Evolutionary conservation across 2,888 invertebrate species (phyloP).

Genomic region (Lepidocyrtinus sp.): DNA sequence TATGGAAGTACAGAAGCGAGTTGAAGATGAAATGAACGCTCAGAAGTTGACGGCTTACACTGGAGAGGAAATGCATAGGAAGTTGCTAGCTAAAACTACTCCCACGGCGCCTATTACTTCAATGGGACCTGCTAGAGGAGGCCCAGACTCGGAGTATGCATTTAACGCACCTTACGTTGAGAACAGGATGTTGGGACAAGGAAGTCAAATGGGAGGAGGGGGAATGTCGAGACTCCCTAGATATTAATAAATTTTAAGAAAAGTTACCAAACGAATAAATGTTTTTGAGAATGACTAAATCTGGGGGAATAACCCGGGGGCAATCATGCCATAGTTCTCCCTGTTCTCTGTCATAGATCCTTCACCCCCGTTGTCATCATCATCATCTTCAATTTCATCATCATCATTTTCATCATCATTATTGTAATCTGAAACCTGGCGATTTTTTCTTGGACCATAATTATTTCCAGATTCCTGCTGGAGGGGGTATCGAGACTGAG

Average conservation of each 20-base stretch:
- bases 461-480: not conserved
- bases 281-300: too few species aligned
- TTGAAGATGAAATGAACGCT: constrained; percentile 52
- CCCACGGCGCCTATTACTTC: constrained; percentile 20
- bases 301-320: too few species aligned
- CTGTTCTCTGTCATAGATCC: too few species aligned
- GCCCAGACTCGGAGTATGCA: constrained; percentile 41
- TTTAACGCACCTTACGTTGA: constrained; percentile 41
- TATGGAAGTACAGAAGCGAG: constrained; percentile 28
- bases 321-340: too few species aligned
- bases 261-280: too few species aligned
- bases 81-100: constrained; percentile 39
- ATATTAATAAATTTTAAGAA: too few species aligned
- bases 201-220: not conserved
- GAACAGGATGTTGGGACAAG: not conserved
- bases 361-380: not conserved
- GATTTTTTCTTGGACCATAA: constrained; percentile 5
- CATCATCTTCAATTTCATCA: not conserved
- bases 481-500: not conserved
- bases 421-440: not conserved
- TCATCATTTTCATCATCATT: constrained; percentile 8
- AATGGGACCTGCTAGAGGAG: not conserved
- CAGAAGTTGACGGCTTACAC: constrained; percentile 60
- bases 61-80: constrained; percentile 62
- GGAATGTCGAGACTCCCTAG: not conserved